Percentiles rank a stretch among this genome's conserved stretches.
These are phyloP conservation scores for Ibidorhyncha struthersii DNA, from an alignment of 2,113 vertebrate species.

Conservation along the genomic window DNA sequence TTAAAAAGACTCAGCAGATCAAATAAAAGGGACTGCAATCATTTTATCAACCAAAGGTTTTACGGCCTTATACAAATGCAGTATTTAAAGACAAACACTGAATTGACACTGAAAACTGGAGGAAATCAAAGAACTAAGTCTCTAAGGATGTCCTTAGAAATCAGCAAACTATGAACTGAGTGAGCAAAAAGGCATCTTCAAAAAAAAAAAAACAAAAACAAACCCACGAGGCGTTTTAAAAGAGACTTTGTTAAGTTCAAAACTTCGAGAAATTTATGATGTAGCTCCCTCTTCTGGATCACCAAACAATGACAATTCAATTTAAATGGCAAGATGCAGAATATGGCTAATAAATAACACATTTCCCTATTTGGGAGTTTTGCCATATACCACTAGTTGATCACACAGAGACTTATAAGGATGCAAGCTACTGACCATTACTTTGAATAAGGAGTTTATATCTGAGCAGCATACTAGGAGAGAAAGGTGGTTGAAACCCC, in stretches of 20 bases:
- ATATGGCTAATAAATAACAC: background rate
- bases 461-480: background rate
- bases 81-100: background rate
- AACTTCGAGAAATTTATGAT: constrained; percentile 22
- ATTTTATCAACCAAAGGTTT: background rate
- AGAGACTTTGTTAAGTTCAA: background rate
- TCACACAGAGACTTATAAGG: background rate
- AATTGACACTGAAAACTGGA: background rate
- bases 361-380: background rate
- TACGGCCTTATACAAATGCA: accelerated
- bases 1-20: background rate
- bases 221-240: background rate
- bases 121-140: background rate
- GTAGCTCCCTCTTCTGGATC: constrained; percentile 65
- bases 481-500: background rate
- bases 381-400: background rate
- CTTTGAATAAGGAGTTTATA: background rate
- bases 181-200: background rate
- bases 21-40: background rate
- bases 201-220: background rate
- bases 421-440: background rate
- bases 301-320: background rate
- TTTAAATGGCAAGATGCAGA: background rate
- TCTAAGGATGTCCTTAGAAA: background rate
- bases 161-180: background rate